Percentiles rank a stretch among this genome's conserved stretches.
These are phyloP conservation scores for Tolypeutes matacus DNA, from an alignment of 2,797 vertebrate species.

Conservation along the genomic window DNA sequence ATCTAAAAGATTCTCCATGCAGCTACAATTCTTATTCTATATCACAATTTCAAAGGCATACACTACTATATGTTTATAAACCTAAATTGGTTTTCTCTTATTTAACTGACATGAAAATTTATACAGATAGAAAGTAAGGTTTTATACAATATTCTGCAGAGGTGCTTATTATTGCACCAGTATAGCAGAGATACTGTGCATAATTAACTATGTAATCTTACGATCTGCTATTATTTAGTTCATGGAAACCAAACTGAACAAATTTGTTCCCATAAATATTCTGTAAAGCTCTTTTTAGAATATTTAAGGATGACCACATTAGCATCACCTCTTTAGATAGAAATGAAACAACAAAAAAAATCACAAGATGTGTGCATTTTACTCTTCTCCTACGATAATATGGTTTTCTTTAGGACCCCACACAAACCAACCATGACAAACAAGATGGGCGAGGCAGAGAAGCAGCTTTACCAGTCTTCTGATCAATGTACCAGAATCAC, in stretches of 20 bases:
- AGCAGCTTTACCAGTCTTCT: constrained; percentile 79
- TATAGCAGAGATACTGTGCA: constrained; percentile 62
- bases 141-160: constrained; percentile 65
- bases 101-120: constrained; percentile 44
- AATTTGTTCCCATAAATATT: constrained; percentile 55
- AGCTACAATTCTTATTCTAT: constrained; percentile 51
- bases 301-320: constrained; percentile 36
- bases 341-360: constrained; percentile 25
- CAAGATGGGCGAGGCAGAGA: constrained; percentile 87
- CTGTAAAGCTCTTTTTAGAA: constrained; percentile 41
- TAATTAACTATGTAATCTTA: constrained; percentile 75
- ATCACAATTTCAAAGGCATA: constrained; percentile 68
- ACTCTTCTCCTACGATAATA: constrained; percentile 9
- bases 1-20: constrained; percentile 82
- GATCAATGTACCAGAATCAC: constrained; percentile 49
- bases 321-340: constrained; percentile 11
- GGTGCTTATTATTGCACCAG: constrained; percentile 76
- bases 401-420: constrained; percentile 78
- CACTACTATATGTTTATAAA: constrained; percentile 42
- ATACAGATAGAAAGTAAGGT: constrained; percentile 54
- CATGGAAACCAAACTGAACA: constrained; percentile 45
- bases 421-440: constrained; percentile 76
- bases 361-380: background rate
- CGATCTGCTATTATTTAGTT: constrained; percentile 56
- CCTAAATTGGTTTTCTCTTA: constrained; percentile 38